A percentile compares a stretch with the other conserved stretches of the same genome.
Evolutionary conservation across 2,888 invertebrate genomes (phyloP).

Genomic region (Ellobium chinense): DNA sequence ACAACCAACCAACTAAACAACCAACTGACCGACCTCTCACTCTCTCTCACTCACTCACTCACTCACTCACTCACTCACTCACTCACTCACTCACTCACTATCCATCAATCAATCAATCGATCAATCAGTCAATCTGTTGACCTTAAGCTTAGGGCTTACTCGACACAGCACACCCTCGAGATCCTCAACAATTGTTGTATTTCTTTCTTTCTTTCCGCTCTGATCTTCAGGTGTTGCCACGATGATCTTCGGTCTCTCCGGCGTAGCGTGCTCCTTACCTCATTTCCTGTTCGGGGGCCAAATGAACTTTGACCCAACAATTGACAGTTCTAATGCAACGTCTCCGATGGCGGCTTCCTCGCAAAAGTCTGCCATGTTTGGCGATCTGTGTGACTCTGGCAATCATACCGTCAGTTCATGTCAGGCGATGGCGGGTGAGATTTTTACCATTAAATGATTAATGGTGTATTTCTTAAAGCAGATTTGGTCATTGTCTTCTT

Average conservation of each 20-base stretch:
- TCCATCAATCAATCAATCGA: background rate
- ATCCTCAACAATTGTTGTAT: too few relatives aligned
- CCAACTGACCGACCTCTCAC: background rate
- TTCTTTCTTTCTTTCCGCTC: background rate
- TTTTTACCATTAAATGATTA: background rate
- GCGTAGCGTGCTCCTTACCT: constrained; percentile 43
- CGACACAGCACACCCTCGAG: too few relatives aligned
- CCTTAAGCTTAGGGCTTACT: too few relatives aligned
- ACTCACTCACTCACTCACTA: background rate
- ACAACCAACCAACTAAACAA: background rate
- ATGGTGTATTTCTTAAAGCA: background rate
- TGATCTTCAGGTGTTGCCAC: constrained; percentile 2
- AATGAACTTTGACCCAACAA: background rate
- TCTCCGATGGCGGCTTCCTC: constrained; percentile 17
- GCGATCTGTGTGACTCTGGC: background rate
- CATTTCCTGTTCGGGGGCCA: constrained; percentile 44
- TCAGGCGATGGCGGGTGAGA: too few relatives aligned
- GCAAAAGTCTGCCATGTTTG: constrained; percentile 20
- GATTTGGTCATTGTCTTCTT: background rate
- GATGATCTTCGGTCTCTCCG: constrained; percentile 39
- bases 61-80: background rate
- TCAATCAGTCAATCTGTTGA: background rate
- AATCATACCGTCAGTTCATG: background rate
- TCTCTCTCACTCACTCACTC: background rate
- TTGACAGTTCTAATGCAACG: background rate